Percentiles rank a stretch among this genome's conserved stretches.
Conservation (phyloP, 2,888 invertebrate genomes). For the Abscondita cerata region DNA sequence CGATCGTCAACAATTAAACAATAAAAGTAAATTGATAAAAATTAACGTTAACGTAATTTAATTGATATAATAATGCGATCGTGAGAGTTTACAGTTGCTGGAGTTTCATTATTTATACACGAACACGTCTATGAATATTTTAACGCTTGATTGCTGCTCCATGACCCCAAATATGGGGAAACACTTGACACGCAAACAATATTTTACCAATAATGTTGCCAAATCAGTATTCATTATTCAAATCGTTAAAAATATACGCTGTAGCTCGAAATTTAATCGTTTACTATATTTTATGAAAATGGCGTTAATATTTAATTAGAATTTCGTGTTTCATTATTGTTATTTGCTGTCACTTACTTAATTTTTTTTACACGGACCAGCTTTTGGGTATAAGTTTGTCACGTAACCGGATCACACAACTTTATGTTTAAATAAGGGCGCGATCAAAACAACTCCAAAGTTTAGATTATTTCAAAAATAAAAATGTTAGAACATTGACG, state of each 20-base stretch:
- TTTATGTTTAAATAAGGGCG: too few relatives aligned
- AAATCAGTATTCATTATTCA: slow-evolving; percentile 15
- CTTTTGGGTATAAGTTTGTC: too few relatives aligned
- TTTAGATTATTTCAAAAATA: too few relatives aligned
- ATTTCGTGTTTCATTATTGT: too few relatives aligned
- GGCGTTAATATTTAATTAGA: slow-evolving; percentile 1
- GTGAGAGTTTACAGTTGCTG: slow-evolving; percentile 27
- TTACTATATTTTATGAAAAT: not conserved
- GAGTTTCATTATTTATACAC: slow-evolving; percentile 19
- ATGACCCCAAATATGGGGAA: slow-evolving; percentile 31
- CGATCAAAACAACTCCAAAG: too few relatives aligned
- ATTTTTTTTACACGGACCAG: too few relatives aligned
- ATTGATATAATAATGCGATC: slow-evolving; percentile 25
- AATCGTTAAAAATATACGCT: slow-evolving; percentile 13
- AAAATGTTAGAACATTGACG: too few relatives aligned
- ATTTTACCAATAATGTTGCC: slow-evolving; percentile 15
- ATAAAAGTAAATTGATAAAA: slow-evolving; percentile 8
- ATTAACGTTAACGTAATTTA: slow-evolving; percentile 21
- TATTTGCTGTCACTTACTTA: too few relatives aligned
- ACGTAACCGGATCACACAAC: too few relatives aligned
- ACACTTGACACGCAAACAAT: slow-evolving; percentile 19
- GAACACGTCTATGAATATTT: slow-evolving; percentile 34
- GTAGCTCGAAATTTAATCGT: slow-evolving; percentile 3
- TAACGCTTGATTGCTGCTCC: slow-evolving; percentile 32
- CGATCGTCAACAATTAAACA: not conserved